Conservation (phyloP, 2,113 vertebrate species). For the Heliornis fulica region DNA sequence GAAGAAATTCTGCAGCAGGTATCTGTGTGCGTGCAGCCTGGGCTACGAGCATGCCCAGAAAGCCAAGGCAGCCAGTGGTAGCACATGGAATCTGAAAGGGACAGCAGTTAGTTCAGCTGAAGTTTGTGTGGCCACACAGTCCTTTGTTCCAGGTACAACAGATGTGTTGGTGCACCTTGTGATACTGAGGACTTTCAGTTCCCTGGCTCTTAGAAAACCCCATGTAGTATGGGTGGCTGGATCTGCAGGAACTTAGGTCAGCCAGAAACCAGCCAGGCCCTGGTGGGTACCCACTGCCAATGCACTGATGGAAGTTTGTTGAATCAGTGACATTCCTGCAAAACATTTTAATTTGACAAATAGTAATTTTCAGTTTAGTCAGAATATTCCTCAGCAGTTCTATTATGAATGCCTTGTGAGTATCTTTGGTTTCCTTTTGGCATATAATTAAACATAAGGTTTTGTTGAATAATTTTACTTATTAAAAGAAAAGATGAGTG, state of each 20-base stretch:
- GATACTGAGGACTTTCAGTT: background rate
- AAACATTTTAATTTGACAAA: background rate
- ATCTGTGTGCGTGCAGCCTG: background rate
- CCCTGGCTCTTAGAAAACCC: background rate
- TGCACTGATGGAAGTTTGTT: background rate
- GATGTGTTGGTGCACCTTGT: background rate
- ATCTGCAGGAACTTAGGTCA: background rate
- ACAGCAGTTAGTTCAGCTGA: background rate
- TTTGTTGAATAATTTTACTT: background rate
- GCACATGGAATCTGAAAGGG: background rate
- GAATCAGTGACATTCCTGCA: background rate
- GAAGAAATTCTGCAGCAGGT: background rate
- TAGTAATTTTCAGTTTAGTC: background rate
- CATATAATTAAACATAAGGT: background rate
- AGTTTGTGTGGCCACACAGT: background rate
- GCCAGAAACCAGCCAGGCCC: background rate
- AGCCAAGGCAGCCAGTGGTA: background rate
- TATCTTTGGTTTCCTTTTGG: background rate
- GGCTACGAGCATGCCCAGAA: background rate
- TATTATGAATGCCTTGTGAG: background rate
- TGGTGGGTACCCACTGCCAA: background rate
- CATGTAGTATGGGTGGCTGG: rapidly evolving
- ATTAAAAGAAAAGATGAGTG: background rate
- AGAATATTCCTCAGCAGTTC: background rate
- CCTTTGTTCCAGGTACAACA: background rate